Evolutionary conservation across 1,140 invertebrate genomes (phyloP).

Genomic region (Lepidurus packardi): DNA sequence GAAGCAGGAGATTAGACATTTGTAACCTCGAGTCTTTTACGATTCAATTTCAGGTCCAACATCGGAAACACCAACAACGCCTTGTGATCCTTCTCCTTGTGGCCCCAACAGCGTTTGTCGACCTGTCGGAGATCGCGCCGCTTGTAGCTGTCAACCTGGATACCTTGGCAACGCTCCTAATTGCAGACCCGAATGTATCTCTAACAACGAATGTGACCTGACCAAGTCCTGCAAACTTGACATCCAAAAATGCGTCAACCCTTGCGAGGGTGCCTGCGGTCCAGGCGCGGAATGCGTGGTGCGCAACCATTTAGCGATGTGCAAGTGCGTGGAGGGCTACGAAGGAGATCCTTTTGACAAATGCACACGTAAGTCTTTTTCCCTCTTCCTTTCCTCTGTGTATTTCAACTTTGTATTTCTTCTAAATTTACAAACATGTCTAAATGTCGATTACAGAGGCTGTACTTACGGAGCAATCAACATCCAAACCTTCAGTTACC

Average conservation of each 20-base stretch:
- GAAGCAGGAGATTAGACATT: background rate
- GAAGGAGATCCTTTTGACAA: conserved; percentile 64
- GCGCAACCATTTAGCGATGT: conserved; percentile 64
- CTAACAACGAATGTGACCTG: conserved; percentile 63
- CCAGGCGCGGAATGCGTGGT: conserved; percentile 69
- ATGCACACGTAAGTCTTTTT: conserved; percentile 46
- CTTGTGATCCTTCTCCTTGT: conserved; percentile 53
- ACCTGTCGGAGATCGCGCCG: conserved; percentile 59
- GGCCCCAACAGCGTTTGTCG: conserved; percentile 43
- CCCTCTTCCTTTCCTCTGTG: background rate
- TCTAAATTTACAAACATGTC: background rate
- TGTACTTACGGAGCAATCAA: conserved; percentile 41
- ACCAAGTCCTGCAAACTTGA: conserved; percentile 52
- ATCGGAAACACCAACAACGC: conserved; percentile 56
- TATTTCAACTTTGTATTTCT: conserved; percentile 12
- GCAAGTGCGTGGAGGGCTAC: conserved; percentile 70
- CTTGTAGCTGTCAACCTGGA: conserved; percentile 51
- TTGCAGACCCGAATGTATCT: conserved; percentile 49
- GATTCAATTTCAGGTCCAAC: conserved; percentile 26
- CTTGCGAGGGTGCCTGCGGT: conserved; percentile 69
- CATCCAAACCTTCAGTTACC: conserved; percentile 46
- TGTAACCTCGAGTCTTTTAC: background rate
- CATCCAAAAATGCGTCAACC: conserved; percentile 55
- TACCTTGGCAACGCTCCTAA: conserved; percentile 50
- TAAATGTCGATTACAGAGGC: conserved; percentile 31